Conservation (phyloP, 2,888 invertebrate species). For the Meliscaeva auricollis region DNA sequence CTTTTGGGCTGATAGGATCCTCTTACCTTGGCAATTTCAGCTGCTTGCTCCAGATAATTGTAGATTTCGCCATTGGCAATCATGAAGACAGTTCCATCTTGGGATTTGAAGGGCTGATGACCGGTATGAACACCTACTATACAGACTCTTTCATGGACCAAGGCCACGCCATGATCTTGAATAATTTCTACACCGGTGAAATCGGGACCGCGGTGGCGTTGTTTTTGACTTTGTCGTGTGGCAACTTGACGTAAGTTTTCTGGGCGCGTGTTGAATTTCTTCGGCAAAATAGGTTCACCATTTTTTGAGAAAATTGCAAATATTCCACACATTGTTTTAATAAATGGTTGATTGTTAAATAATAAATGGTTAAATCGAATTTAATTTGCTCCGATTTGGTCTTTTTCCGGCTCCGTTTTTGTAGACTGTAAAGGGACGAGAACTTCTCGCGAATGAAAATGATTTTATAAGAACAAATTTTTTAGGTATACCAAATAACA, state of each 20-base stretch:
- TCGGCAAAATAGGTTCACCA: constrained; percentile 79
- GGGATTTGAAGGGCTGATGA: constrained; percentile 82
- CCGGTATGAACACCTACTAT: constrained; percentile 82
- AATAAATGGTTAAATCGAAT: neutral
- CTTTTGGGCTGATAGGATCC: constrained; percentile 81
- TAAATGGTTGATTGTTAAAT: no score
- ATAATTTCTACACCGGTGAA: constrained; percentile 81
- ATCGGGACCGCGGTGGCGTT: constrained; percentile 83
- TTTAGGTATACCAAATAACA: neutral
- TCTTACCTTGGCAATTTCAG: constrained; percentile 80
- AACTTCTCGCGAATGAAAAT: neutral
- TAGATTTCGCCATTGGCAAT: constrained; percentile 84
- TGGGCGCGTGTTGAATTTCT: constrained; percentile 77
- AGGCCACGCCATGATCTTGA: constrained; percentile 80
- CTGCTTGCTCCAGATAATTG: constrained; percentile 82
- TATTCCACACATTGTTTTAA: constrained; percentile 83
- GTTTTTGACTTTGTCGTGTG: constrained; percentile 82
- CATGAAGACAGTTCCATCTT: constrained; percentile 80
- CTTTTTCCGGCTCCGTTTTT: no score
- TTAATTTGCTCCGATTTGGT: neutral
- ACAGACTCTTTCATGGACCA: constrained; percentile 82
- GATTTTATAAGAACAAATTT: neutral
- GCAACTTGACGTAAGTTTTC: constrained; percentile 81
- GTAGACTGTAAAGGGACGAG: neutral
- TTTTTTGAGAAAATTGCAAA: constrained; percentile 83